These are phyloP conservation scores for Anas acuta DNA, from an alignment of 2,797 vertebrate genomes.

Conservation along the genomic window DNA sequence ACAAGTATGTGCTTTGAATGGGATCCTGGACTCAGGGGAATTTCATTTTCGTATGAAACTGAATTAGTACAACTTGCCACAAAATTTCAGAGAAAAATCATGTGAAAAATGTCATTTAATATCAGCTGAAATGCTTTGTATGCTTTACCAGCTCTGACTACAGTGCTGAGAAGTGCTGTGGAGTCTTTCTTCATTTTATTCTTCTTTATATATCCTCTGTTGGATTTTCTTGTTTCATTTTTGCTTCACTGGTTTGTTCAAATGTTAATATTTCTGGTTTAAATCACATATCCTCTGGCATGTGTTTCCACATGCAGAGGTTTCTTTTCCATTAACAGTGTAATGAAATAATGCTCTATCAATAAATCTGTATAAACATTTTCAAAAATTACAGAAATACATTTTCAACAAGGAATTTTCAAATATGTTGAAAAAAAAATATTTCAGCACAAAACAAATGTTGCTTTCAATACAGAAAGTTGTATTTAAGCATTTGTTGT, in stretches of 20 bases:
- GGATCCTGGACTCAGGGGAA: not conserved
- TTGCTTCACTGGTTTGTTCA: constrained; percentile 23
- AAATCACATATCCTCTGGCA: constrained; percentile 21
- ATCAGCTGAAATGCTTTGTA: not conserved
- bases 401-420: not conserved
- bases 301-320: not conserved
- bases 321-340: not conserved
- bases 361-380: not conserved
- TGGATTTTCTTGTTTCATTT: constrained; percentile 24
- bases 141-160: not conserved
- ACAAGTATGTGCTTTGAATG: not conserved
- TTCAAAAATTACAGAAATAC: not conserved
- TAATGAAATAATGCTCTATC: not conserved
- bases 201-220: not conserved
- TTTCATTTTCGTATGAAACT: constrained; percentile 2
- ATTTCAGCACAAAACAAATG: not conserved
- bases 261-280: constrained; percentile 31
- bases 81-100: not conserved
- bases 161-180: not conserved
- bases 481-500: not conserved
- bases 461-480: not conserved
- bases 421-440: not conserved
- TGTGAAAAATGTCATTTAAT: not conserved
- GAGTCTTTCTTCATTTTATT: not conserved
- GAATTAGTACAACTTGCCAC: not conserved